Conservation (phyloP, 2,797 vertebrate genomes). For the Rhinatrema bivittatum region DNA sequence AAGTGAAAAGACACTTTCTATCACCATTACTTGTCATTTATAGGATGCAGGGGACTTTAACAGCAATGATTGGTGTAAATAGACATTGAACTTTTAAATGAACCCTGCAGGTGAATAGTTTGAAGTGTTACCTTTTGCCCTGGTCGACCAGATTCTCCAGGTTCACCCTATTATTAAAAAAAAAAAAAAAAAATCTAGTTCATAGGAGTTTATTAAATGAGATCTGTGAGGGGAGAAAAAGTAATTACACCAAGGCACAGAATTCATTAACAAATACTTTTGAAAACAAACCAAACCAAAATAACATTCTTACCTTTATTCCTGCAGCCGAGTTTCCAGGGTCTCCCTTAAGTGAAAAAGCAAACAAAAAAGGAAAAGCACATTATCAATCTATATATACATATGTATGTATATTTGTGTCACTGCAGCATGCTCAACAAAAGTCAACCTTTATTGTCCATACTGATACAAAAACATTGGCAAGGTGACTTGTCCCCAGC, state of each 20-base stretch:
- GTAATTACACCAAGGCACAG: not conserved
- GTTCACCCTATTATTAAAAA: constrained; percentile 78
- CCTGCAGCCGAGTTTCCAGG: constrained; percentile 93
- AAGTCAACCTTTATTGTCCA: not conserved
- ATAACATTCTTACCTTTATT: constrained; percentile 94
- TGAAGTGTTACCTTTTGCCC: constrained; percentile 81
- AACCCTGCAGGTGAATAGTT: too few species aligned
- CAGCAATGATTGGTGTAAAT: too few species aligned
- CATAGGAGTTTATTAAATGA: not conserved
- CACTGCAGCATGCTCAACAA: constrained; percentile 9
- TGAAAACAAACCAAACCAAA: not conserved
- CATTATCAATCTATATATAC: too few species aligned
- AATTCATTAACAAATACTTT: not conserved
- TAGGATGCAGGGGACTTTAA: too few species aligned
- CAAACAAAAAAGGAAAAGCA: constrained; percentile 28
- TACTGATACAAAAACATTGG: not conserved
- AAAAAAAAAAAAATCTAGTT: not conserved
- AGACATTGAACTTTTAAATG: too few species aligned
- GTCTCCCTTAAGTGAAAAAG: constrained; percentile 72
- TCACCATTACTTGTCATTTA: too few species aligned
- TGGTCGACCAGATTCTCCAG: constrained; percentile 83
- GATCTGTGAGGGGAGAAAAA: not conserved
- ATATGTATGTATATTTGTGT: constrained; percentile 1
- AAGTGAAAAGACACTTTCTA: too few species aligned
- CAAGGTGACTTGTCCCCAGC: not conserved